phyloP scores from a whole-genome alignment of 2,888 invertebrate species.

The Saturnia pavonia region DNA sequence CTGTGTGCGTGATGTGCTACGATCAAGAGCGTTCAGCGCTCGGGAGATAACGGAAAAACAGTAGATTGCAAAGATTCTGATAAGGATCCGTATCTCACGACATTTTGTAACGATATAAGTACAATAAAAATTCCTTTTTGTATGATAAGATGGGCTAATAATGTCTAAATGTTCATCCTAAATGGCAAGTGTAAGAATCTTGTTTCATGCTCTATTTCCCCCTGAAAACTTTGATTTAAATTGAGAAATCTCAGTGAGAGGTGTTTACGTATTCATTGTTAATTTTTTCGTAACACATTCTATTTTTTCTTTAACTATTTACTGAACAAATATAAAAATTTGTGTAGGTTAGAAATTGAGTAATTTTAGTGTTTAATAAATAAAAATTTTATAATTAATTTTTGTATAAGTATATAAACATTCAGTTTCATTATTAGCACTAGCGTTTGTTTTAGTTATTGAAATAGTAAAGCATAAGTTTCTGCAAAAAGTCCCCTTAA shows the following conservation, averaged over 20 bases:
- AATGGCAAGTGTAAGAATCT: constrained; percentile 33
- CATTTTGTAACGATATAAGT: constrained; percentile 30
- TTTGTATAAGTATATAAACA: not conserved
- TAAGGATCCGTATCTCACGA: constrained; percentile 56
- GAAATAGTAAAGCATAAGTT: not conserved
- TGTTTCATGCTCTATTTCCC: constrained; percentile 62
- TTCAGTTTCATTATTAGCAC: no score
- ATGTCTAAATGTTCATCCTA: constrained; percentile 27
- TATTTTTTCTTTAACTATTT: constrained; percentile 26
- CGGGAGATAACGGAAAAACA: constrained; percentile 73
- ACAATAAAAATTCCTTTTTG: constrained; percentile 28
- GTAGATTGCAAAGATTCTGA: constrained; percentile 71
- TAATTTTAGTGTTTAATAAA: not conserved
- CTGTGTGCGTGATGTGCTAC: constrained; percentile 55
- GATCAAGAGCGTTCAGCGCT: constrained; percentile 45
- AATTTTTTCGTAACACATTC: constrained; percentile 33
- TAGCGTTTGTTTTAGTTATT: not conserved
- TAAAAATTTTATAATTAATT: not conserved
- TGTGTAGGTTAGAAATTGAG: not conserved
- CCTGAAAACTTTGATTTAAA: constrained; percentile 53
- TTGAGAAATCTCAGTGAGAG: constrained; percentile 59
- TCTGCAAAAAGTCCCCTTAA: not conserved
- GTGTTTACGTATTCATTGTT: constrained; percentile 44
- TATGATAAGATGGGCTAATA: constrained; percentile 18
- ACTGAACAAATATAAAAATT: not conserved